Base-by-base conservation (phyloP, 23 tunicate species). In the Halocynthia roretzi region DNA sequence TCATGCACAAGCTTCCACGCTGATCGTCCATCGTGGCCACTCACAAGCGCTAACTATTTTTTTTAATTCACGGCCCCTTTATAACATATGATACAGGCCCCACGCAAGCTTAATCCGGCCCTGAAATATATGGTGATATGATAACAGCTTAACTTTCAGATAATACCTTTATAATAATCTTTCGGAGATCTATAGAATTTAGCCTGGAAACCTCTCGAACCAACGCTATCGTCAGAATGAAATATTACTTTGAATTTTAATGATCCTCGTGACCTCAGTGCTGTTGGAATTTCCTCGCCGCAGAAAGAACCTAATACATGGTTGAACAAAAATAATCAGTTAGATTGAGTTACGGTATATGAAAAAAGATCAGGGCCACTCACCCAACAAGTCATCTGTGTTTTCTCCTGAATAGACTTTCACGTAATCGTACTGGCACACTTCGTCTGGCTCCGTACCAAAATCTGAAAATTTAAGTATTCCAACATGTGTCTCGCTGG, bases 231-330 rank as follows among this genome's bases (percentile, higher is more conserved):
- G 71, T 67, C 71, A 67, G 48, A 21, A 19, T 67, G 71, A 19
- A 67, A 67, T 19, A 67, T 48, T 11, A 67, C 18, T 67, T 67
- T 67, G 21, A 67, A 67, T 67, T 67, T 67, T 48, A 67, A 15
- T 12, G 71, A 67, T 0, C 40, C 71, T 31, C 11, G 12, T 17
- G 71, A 67, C 12, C 48, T 17, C 17, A 67, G 21, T n/a, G 71
- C 48, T 11, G 71, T 67, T 10, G 71, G 71, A 15, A 67, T 67
- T 11, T 31, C 71, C 40, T n/a, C 12, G 11, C 71, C 71, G 22
- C 71, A 67, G 22, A 67, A 67, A 10, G 71, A 21, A 67, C 71
- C 71, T 67, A 15, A 15, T 11, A 67, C 48, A 12, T n/a, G 64
- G 15, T 58, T 15, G 64, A n/a, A 31, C 44, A 31, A 31, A 31